Evolutionary conservation across 2,113 vertebrate genomes (phyloP), one percentile per base, ranked within the genome.

Genomic region (Pipa parva): DNA sequence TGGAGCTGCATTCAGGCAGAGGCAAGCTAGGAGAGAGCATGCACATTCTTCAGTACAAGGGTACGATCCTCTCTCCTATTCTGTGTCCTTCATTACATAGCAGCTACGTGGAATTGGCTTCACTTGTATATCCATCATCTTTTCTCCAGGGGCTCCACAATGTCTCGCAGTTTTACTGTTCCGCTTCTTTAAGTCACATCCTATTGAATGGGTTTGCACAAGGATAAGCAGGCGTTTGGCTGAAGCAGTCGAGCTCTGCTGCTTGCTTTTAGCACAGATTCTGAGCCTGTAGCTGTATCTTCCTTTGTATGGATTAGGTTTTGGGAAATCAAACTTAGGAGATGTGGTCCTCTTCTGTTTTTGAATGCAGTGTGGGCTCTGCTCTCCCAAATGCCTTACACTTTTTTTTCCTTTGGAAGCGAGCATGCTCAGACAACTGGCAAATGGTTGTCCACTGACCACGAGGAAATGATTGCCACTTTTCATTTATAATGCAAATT

Each of bases 401-500:
- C 73, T 77, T 73, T 83, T 36, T 73, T 75, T 81, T 78, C 71
- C 77, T 74, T 72, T 84, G 81, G 81, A 85, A 85, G 78, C 73
- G 84, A 90, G 88, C 88, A 90, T 92, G 88, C 87, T 89, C 86
- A 86, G 87, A 84, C 73, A 82, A 82, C 83, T 86, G 86, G 80
- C 87, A 88, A 86, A 89, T 88, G 89, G 77, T 84, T 91, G 89
- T 83, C 86, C 84, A 84, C 84, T 89, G 83, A 89, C 85, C 83
- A 74, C 71, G 85, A 85, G 89, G 82, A 90, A 89, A 93, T 91
- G 89, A 89, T 90, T 74, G 81, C 78, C 80, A 84, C 84, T 87
- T 87, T 90, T 89, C 86, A 87, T 91, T 90, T 94, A 95, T 94
- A 91, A 99, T 98, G 96, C 92, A 91, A 93, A 93, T 91, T 90